Evolutionary conservation across 2,113 vertebrate species (phyloP).

Genomic region (Gymnarchus niloticus): DNA sequence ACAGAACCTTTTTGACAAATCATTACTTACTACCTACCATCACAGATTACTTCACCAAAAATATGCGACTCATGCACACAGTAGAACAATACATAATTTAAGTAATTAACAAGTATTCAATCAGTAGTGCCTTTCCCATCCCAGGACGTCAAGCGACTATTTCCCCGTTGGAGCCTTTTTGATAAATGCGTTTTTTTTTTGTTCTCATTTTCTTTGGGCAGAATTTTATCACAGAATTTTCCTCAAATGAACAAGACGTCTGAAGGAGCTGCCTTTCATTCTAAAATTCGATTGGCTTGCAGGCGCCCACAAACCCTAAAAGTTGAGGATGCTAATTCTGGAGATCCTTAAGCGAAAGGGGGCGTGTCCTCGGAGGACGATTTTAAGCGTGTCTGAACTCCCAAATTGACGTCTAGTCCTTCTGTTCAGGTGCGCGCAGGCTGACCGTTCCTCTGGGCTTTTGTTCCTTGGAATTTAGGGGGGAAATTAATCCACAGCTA

Average conservation of each 20-base stretch:
- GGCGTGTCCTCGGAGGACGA: slow-evolving; percentile 56
- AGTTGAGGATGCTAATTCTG: slow-evolving; percentile 71
- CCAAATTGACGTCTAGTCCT: slow-evolving; percentile 66
- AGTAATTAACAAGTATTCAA: background rate
- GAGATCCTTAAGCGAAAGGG: slow-evolving; percentile 52
- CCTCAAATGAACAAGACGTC: background rate
- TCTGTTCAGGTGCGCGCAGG: slow-evolving; percentile 64
- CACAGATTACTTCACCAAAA: too few species aligned
- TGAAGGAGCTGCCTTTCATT: slow-evolving; percentile 29
- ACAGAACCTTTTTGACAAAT: background rate
- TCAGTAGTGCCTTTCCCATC: background rate
- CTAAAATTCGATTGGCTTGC: slow-evolving; percentile 58
- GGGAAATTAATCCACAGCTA: slow-evolving; percentile 62
- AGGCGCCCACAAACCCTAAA: slow-evolving; percentile 62
- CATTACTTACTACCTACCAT: too few species aligned
- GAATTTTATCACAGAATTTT: slow-evolving; percentile 15
- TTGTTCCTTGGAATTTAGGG: slow-evolving; percentile 61
- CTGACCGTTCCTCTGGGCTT: slow-evolving; percentile 67
- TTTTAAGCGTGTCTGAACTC: slow-evolving; percentile 67
- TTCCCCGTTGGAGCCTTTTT: background rate
- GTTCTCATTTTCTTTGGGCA: background rate
- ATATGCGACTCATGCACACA: background rate
- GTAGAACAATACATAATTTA: slow-evolving; percentile 1
- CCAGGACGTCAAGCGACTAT: background rate
- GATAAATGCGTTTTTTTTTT: background rate